A percentile compares a stretch with the other conserved stretches of the same genome.
phyloP scores from a whole-genome alignment of 1,140 invertebrate genomes.

The Reticulitermes speratus region DNA sequence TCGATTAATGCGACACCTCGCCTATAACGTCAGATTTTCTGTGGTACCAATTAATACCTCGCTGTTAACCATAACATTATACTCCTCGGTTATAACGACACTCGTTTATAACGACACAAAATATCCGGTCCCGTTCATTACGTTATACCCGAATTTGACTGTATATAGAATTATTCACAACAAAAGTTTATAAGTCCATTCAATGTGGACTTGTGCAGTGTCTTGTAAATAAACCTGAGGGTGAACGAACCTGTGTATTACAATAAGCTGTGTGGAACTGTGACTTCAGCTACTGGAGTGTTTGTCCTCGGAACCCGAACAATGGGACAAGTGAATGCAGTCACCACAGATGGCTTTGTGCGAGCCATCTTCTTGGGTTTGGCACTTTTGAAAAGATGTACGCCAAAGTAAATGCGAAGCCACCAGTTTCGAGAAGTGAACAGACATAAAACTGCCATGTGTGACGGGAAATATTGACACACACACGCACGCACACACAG shows the following conservation, averaged over 20 bases:
- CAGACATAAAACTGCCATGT: not conserved
- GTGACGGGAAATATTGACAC: not conserved
- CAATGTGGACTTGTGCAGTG: no score
- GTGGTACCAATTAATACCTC: no score
- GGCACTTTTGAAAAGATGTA: not conserved
- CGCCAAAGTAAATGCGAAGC: conserved; percentile 7
- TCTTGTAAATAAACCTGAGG: not conserved
- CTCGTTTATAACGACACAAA: no score
- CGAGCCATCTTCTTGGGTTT: not conserved
- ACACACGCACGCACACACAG: not conserved
- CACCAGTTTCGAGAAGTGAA: no score
- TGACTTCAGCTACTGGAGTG: not conserved
- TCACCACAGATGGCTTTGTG: not conserved
- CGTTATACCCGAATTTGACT: no score
- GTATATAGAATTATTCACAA: no score
- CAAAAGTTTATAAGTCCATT: no score
- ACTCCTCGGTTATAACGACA: no score
- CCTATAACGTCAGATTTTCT: no score
- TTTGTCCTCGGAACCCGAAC: not conserved
- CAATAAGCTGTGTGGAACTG: not conserved
- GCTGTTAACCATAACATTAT: no score
- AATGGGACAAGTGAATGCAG: not conserved
- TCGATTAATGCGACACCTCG: no score
- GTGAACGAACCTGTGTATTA: not conserved
- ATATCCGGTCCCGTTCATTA: no score